Evolutionary conservation across 2,888 invertebrate genomes (phyloP).

Genomic region (Lithosia quadra): DNA sequence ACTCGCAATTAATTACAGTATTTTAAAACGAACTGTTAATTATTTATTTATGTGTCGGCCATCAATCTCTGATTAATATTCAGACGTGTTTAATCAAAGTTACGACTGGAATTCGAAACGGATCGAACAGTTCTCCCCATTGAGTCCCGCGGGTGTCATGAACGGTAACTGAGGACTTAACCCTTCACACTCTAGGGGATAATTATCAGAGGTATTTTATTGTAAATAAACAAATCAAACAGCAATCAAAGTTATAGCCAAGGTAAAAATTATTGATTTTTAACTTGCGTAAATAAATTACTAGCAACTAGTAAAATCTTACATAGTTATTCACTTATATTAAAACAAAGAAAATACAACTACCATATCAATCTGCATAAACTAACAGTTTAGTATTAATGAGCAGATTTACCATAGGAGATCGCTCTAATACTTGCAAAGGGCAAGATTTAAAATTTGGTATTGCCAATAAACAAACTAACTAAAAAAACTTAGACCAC

Average conservation of each 20-base stretch:
- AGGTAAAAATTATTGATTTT: neutral
- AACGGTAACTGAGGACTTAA: neutral
- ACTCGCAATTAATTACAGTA: slow-evolving; percentile 7
- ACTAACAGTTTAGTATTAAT: no score
- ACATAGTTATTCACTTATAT: neutral
- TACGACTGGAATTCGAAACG: slow-evolving; percentile 3
- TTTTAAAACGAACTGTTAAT: slow-evolving; percentile 11
- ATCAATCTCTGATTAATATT: slow-evolving; percentile 15
- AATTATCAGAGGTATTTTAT: neutral
- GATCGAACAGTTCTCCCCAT: slow-evolving; percentile 3
- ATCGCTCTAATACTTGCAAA: no score
- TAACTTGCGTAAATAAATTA: neutral
- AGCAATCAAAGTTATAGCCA: neutral
- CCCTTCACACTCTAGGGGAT: slow-evolving; percentile 5
- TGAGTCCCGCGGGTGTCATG: slow-evolving; percentile 13
- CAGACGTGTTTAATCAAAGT: slow-evolving; percentile 6
- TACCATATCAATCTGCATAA: no score
- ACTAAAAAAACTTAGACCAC: no score
- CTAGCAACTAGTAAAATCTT: neutral
- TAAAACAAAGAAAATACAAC: neutral
- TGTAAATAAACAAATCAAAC: neutral
- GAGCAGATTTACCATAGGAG: no score
- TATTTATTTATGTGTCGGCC: slow-evolving; percentile 12
- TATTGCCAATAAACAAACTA: no score
- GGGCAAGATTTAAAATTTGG: no score